phyloP scores from a whole-genome alignment of 2,113 vertebrate species.

The Zosterops japonicus region DNA sequence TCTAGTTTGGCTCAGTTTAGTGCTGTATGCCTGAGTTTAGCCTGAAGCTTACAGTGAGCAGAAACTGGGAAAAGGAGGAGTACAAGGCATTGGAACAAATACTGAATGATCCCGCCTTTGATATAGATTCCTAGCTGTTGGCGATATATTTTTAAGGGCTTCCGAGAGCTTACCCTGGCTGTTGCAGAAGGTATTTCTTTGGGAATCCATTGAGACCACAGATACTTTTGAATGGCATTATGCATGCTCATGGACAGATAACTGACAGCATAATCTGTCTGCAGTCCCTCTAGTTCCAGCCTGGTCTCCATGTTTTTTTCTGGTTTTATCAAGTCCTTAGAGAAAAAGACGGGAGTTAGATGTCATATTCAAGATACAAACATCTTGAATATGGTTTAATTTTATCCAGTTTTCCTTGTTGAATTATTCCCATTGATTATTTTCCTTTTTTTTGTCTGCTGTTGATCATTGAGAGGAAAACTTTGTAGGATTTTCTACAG shows the following conservation, averaged over 20 bases:
- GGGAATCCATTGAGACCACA: not conserved
- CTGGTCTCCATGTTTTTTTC: not conserved
- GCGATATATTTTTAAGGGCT: not conserved
- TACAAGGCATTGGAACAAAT: not conserved
- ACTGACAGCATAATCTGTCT: not conserved
- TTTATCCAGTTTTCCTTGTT: not conserved
- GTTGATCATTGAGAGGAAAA: not conserved
- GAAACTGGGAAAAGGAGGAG: not conserved
- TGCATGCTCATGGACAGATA: not conserved
- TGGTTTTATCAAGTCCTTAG: not conserved
- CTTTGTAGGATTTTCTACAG: not conserved
- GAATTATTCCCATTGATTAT: not conserved
- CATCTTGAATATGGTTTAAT: not conserved
- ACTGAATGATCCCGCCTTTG: not conserved
- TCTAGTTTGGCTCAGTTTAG: not conserved
- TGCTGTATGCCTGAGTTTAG: not conserved
- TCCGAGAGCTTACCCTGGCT: not conserved
- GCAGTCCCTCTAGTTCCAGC: not conserved
- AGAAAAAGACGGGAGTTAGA: not conserved
- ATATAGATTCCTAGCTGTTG: not conserved
- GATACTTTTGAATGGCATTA: not conserved
- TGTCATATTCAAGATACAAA: not conserved
- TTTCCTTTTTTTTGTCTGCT: not conserved
- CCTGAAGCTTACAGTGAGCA: not conserved
- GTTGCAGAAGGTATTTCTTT: not conserved